These are phyloP conservation scores for Rhyzopertha dominica DNA, from an alignment of 1,140 invertebrate species.

Conservation along the genomic window DNA sequence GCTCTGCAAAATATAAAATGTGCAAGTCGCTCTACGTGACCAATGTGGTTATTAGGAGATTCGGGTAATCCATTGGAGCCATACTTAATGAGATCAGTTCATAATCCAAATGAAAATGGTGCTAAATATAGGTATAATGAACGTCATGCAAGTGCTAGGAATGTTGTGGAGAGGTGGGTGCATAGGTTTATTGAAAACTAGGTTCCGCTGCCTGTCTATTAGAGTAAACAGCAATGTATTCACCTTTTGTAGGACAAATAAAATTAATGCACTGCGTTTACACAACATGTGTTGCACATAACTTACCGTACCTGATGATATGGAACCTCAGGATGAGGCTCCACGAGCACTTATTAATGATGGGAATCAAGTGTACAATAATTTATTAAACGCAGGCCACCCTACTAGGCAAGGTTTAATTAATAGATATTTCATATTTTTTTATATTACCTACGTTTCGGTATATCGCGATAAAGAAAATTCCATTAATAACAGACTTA, in stretches of 20 bases:
- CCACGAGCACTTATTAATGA: too few species aligned
- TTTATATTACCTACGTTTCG: too few species aligned
- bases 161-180: conserved; percentile 14
- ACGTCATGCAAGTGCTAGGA: conserved; percentile 8
- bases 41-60: conserved; percentile 20
- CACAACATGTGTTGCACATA: conserved; percentile 24
- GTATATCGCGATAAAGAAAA: too few species aligned
- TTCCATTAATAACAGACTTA: too few species aligned
- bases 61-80: conserved; percentile 22
- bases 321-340: too few species aligned
- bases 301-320: too few species aligned
- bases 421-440: too few species aligned
- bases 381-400: too few species aligned
- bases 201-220: conserved; percentile 22
- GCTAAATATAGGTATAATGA: conserved; percentile 5
- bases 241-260: conserved; percentile 21
- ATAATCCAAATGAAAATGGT: not conserved
- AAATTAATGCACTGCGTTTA: conserved; percentile 19
- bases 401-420: too few species aligned
- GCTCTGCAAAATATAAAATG: too few species aligned
- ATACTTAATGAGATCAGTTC: conserved; percentile 23
- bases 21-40: too few species aligned
- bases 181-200: conserved; percentile 15
- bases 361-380: too few species aligned
- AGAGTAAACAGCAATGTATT: conserved; percentile 15